These are phyloP conservation scores for Oreohelix idahoensis DNA, from an alignment of 1,140 invertebrate genomes.

Conservation along the genomic window DNA sequence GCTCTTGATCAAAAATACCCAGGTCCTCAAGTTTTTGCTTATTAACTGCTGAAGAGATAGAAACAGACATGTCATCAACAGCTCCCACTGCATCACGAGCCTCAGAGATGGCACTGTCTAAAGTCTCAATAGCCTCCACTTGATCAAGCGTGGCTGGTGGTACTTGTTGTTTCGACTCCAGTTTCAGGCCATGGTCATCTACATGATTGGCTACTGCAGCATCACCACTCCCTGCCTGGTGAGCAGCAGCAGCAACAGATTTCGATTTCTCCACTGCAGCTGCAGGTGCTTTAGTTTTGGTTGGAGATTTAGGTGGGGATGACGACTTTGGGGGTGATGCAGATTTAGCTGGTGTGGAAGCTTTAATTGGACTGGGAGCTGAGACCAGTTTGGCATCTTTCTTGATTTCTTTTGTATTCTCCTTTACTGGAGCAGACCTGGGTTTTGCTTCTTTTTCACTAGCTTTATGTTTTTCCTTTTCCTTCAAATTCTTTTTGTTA, in stretches of 20 bases:
- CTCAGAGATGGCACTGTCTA: not conserved
- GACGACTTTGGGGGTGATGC: conserved; percentile 32
- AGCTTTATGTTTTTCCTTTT: conserved; percentile 38
- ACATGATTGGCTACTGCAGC: not conserved
- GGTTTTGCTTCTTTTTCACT: not conserved
- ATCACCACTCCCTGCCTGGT: not conserved
- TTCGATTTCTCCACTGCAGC: not conserved
- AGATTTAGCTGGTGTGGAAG: conserved; percentile 14
- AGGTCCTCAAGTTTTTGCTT: conserved; percentile 57
- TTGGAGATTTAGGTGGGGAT: conserved; percentile 29
- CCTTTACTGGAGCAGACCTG: conserved; percentile 3
- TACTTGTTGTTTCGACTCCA: not conserved
- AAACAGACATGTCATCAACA: not conserved
- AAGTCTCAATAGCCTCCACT: not conserved
- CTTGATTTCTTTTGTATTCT: not conserved
- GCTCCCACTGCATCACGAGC: conserved; percentile 1
- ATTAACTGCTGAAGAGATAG: conserved; percentile 16
- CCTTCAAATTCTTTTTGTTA: conserved; percentile 39
- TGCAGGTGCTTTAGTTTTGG: conserved; percentile 13
- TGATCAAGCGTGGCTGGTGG: not conserved
- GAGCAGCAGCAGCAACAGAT: not conserved
- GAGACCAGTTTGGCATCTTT: not conserved
- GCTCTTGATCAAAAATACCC: not conserved
- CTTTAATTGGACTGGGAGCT: conserved; percentile 39
- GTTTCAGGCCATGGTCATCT: not conserved